These are phyloP conservation scores for Napeogenes inachia DNA, from an alignment of 2,888 invertebrate genomes.

Conservation along the genomic window DNA sequence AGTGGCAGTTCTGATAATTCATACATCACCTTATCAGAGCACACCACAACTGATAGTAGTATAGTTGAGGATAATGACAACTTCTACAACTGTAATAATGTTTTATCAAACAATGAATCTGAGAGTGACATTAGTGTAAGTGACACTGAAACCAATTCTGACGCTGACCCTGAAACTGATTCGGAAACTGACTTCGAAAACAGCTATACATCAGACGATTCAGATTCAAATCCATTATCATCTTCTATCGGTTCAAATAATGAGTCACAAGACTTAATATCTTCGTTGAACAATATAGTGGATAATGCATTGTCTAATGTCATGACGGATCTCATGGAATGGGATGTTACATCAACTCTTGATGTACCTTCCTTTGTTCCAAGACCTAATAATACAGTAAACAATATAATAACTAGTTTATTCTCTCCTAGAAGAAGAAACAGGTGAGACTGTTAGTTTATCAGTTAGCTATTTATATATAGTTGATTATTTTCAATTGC, in stretches of 20 bases:
- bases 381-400: background rate
- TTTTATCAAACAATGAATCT: conserved; percentile 11
- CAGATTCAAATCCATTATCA: background rate
- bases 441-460: conserved; percentile 9
- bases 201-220: background rate
- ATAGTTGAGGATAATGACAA: conserved; percentile 32
- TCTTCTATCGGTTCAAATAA: background rate
- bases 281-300: background rate
- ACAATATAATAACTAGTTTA: conserved; percentile 1
- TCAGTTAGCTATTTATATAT: too few relatives aligned
- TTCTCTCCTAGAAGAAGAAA: background rate
- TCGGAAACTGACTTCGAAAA: background rate
- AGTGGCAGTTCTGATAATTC: conserved; percentile 32
- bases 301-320: background rate
- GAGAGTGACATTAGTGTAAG: conserved; percentile 35
- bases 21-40: conserved; percentile 52
- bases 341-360: conserved; percentile 12
- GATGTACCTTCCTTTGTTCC: conserved; percentile 10
- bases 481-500: too few relatives aligned
- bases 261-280: background rate
- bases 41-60: conserved; percentile 59
- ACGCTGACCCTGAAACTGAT: conserved; percentile 38
- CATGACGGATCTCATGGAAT: conserved; percentile 4
- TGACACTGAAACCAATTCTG: conserved; percentile 29
- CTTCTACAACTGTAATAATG: conserved; percentile 7